These are phyloP conservation scores for Heteractis magnifica DNA, from an alignment of 92 coral and sea anemone species.

Conservation along the genomic window DNA sequence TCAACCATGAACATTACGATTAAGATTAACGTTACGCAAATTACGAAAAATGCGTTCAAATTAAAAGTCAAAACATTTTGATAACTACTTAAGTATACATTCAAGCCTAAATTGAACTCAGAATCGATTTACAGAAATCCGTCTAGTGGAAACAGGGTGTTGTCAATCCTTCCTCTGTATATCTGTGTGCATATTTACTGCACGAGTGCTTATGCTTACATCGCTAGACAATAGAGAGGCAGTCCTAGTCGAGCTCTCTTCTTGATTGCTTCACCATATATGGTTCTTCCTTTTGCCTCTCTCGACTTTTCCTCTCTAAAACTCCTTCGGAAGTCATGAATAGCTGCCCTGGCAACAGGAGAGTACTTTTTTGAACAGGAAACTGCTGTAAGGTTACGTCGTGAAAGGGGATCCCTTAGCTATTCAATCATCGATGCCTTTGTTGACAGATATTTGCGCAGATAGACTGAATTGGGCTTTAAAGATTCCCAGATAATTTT, in stretches of 20 bases:
- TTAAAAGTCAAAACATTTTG: not conserved
- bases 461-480: no score
- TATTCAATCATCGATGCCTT: no score
- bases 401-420: no score
- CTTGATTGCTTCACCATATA: not conserved
- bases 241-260: not conserved
- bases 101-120: not conserved
- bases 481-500: no score
- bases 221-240: not conserved
- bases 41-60: not conserved
- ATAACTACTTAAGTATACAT: not conserved
- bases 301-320: not conserved
- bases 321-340: not conserved
- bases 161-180: not conserved
- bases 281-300: not conserved
- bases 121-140: not conserved
- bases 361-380: not conserved
- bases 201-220: not conserved
- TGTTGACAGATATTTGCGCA: no score
- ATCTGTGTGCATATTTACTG: not conserved
- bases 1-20: not conserved
- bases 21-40: not conserved
- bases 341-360: not conserved
- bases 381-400: no score
- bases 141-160: not conserved